Evolutionary conservation across 2,113 vertebrate species (phyloP).

Genomic region (Eolophus roseicapilla): DNA sequence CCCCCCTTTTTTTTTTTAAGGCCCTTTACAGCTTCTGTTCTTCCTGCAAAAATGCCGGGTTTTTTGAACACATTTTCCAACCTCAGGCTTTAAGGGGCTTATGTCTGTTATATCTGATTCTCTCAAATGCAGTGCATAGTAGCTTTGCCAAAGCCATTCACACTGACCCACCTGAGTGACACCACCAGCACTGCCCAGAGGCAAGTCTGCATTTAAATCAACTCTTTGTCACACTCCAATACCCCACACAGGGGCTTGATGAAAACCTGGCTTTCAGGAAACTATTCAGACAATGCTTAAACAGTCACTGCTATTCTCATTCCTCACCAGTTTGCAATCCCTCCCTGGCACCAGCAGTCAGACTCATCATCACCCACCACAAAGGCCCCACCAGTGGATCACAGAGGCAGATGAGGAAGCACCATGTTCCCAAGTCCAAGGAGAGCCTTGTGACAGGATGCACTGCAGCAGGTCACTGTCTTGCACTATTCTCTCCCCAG

Average conservation of each 20-base stretch:
- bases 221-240: constrained; percentile 6
- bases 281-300: background rate
- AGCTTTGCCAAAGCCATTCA: constrained; percentile 19
- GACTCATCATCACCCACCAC: background rate
- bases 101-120: background rate
- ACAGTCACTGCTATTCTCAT: background rate
- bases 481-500: background rate
- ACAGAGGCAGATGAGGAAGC: background rate
- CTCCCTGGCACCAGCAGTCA: background rate
- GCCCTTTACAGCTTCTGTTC: background rate
- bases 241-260: background rate
- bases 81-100: background rate
- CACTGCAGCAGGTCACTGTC: background rate
- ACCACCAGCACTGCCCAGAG: background rate
- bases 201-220: constrained; percentile 49
- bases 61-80: background rate
- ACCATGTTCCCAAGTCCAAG: background rate
- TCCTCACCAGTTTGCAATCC: background rate
- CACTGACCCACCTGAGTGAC: background rate
- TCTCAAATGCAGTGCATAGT: background rate
- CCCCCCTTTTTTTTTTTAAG: background rate
- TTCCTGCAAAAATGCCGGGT: background rate
- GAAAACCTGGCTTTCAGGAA: background rate
- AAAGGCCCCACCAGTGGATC: background rate
- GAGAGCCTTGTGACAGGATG: background rate